Percentiles rank a stretch among this genome's conserved stretches.
These are phyloP conservation scores for Acropora tenuis DNA, from an alignment of 64 coral and sea anemone species.

Conservation along the genomic window DNA sequence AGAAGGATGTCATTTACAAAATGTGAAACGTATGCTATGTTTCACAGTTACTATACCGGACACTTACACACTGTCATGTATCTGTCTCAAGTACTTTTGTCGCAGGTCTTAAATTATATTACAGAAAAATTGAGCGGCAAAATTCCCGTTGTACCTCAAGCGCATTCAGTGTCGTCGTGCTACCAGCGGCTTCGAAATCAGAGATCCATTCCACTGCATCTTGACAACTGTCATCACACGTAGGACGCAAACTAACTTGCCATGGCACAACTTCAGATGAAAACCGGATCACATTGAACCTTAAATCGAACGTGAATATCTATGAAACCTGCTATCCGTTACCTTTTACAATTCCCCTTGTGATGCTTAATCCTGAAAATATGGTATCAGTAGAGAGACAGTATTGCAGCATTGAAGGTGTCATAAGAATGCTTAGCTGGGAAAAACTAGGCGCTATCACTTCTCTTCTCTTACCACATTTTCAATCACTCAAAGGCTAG, in stretches of 20 bases:
- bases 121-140: too few relatives aligned
- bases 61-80: too few relatives aligned
- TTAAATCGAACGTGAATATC: background rate
- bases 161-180: slow-evolving; percentile 84
- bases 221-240: slow-evolving; percentile 85
- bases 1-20: too few relatives aligned
- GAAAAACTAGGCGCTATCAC: too few relatives aligned
- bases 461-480: too few relatives aligned
- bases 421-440: too few relatives aligned
- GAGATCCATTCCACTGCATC: slow-evolving; percentile 95
- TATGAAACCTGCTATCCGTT: background rate
- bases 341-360: background rate
- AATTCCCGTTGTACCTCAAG: slow-evolving; percentile 47
- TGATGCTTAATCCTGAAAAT: background rate
- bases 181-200: slow-evolving; percentile 84
- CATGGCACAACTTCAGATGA: slow-evolving; percentile 87
- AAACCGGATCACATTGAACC: slow-evolving; percentile 91
- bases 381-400: background rate
- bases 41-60: too few relatives aligned
- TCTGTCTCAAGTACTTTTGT: too few relatives aligned
- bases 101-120: too few relatives aligned
- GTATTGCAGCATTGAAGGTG: too few relatives aligned
- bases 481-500: too few relatives aligned
- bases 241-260: slow-evolving; percentile 61
- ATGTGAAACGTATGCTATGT: too few relatives aligned